Percentiles rank a stretch among this genome's conserved stretches.
phyloP scores from a whole-genome alignment of 92 coral and sea anemone genomes.

The Scolanthus callimorphus region DNA sequence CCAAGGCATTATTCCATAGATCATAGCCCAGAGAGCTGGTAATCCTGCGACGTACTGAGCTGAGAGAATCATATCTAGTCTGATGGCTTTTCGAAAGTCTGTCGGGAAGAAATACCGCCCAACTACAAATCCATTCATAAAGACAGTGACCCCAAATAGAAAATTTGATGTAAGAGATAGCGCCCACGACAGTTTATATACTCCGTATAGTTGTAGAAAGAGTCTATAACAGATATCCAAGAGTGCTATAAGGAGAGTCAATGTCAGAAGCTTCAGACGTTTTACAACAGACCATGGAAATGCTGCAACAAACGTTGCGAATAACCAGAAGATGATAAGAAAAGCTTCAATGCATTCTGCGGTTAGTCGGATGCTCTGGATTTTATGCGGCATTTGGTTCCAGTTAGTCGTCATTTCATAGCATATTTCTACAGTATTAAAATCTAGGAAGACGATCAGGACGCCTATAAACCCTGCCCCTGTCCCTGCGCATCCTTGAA shows the following conservation, averaged over 20 bases:
- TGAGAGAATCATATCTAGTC: constrained; percentile 27
- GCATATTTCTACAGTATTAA: constrained; percentile 39
- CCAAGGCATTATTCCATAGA: constrained; percentile 30
- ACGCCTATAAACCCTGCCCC: constrained; percentile 27
- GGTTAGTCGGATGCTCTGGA: constrained; percentile 24
- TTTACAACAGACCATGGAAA: constrained; percentile 45
- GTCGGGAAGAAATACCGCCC: constrained; percentile 14
- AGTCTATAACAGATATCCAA: constrained; percentile 34
- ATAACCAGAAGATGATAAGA: constrained; percentile 38
- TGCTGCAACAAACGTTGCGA: constrained; percentile 15
- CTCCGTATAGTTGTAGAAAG: constrained; percentile 26
- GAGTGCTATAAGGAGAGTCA: constrained; percentile 30
- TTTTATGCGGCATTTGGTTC: constrained; percentile 20
- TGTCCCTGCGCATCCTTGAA: constrained; percentile 39
- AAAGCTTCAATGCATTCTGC: constrained; percentile 38
- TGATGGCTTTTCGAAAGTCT: not conserved
- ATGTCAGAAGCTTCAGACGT: constrained; percentile 25
- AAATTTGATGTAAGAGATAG: constrained; percentile 31
- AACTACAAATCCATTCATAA: constrained; percentile 16
- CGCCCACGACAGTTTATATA: constrained; percentile 40
- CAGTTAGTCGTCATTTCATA: constrained; percentile 22
- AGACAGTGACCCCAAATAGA: constrained; percentile 6
- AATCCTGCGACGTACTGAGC: constrained; percentile 40
- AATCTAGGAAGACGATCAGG: constrained; percentile 24
- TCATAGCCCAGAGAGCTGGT: constrained; percentile 14